Evolutionary conservation across 2,888 invertebrate species (phyloP).

Genomic region (Drosophila gaucha): DNA sequence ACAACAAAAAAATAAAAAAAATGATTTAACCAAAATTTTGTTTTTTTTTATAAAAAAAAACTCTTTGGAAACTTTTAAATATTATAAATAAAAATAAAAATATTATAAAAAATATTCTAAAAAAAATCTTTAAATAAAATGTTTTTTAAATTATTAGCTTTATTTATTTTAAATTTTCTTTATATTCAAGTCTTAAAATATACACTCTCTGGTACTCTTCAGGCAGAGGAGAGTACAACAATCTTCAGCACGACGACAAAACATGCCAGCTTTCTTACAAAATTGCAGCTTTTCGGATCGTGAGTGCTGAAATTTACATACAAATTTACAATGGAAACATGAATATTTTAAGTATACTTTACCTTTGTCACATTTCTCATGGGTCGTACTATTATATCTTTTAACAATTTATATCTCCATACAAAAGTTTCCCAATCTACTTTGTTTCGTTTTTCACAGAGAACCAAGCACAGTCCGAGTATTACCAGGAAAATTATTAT

Average conservation of each 20-base stretch:
- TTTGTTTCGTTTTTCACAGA: not conserved
- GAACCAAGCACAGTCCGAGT: not conserved
- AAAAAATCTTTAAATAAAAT: too few species aligned
- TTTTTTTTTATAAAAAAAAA: too few species aligned
- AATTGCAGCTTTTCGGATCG: not conserved
- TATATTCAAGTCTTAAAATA: not conserved
- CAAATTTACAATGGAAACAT: not conserved
- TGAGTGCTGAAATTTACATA: not conserved
- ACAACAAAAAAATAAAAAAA: too few species aligned
- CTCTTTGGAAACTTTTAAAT: too few species aligned
- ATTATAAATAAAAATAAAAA: too few species aligned
- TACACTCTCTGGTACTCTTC: not conserved
- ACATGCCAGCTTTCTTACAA: not conserved
- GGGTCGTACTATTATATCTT: not conserved
- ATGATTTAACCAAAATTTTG: too few species aligned
- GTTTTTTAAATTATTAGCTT: not conserved
- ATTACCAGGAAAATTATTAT: not conserved
- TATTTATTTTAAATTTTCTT: not conserved
- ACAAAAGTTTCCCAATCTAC: not conserved
- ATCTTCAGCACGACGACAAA: not conserved
- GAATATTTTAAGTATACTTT: not conserved
- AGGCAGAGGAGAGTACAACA: conserved; percentile 2
- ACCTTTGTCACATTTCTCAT: not conserved
- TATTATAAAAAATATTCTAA: too few species aligned
- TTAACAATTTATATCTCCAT: not conserved